Evolutionary conservation across 2,113 vertebrate genomes (phyloP), one percentile per base, ranked within the genome.

Genomic region (Callipepla squamata): DNA sequence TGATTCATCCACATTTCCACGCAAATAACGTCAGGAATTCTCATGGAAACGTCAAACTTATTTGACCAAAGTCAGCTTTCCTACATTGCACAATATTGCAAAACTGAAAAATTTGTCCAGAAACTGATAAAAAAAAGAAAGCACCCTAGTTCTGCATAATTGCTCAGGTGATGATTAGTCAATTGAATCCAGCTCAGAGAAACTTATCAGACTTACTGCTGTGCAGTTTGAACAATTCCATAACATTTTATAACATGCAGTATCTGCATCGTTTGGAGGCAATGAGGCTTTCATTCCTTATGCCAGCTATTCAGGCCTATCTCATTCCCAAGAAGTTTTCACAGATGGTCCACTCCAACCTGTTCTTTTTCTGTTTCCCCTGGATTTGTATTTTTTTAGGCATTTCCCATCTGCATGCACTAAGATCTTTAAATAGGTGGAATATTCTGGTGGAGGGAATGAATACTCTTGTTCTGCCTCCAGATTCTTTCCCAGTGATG

Each of bases 241-340:
- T 59, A 82, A 73, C 86, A 81, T 68, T 94, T 94, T 89, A 55
- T 93, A 69, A 72, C 72, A 93, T 73, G 9, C 47, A 81, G 87
- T 79, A 92, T 86, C 89, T 96, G 82, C 66, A 92, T 96, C 94
- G 95, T 96, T 90, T 96, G 94, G 95, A 96, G 73, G 78, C 87
- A 96, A 96, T 94, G 91, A 95, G 40, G 69, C 42, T 96, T 96
- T 93, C 69, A 3, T 79, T 94, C 72, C 84, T 51, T 70, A 14
- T 40, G 93, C 66, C 87, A 96, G 34, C 61, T 96, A 87, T 84
- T 93, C 61, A 89, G 79, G 73, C 42, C 68, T 65, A 87, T 94
- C 80, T 87, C 83, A 94, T 47, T 77, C 50, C 87, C 58, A 69
- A 65, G 77, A 87, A 91, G 76, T 90, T 95, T 95, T 92, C 87